These are phyloP conservation scores for Hemicordylus capensis DNA, from an alignment of 2,113 vertebrate species.

Conservation along the genomic window DNA sequence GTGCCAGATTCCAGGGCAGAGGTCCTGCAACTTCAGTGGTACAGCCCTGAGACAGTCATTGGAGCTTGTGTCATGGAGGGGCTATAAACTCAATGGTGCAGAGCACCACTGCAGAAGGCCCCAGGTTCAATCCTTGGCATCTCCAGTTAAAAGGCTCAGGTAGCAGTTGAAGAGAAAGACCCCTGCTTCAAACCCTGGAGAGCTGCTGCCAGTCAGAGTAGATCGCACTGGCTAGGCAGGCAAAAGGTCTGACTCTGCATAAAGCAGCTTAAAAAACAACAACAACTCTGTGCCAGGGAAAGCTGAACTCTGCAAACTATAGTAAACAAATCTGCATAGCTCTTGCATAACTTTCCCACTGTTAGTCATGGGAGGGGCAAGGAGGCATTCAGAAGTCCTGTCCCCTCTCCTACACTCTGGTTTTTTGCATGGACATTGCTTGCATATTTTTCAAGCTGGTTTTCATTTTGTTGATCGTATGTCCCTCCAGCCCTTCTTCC, in stretches of 20 bases:
- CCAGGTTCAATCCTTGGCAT: too few species aligned
- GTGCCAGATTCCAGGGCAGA: background rate
- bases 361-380: background rate
- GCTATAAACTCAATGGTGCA: too few species aligned
- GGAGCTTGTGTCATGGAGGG: background rate
- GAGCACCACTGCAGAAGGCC: too few species aligned
- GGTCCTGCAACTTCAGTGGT: background rate
- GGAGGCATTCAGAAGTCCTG: background rate
- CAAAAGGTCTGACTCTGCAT: too few species aligned
- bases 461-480: background rate
- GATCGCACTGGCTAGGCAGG: too few species aligned
- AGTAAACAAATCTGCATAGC: background rate
- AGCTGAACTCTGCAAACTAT: background rate
- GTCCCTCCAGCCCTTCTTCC: background rate
- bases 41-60: background rate
- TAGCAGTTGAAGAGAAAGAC: too few species aligned
- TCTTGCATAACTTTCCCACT: background rate
- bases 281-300: background rate
- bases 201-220: too few species aligned
- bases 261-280: background rate
- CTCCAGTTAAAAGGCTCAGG: too few species aligned
- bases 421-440: background rate
- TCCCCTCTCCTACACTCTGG: background rate
- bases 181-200: too few species aligned
- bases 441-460: background rate